A percentile compares a stretch with the other conserved stretches of the same genome.
These are phyloP conservation scores for Drosophila pallidifrons DNA, from an alignment of 1,140 invertebrate genomes.

Conservation along the genomic window DNA sequence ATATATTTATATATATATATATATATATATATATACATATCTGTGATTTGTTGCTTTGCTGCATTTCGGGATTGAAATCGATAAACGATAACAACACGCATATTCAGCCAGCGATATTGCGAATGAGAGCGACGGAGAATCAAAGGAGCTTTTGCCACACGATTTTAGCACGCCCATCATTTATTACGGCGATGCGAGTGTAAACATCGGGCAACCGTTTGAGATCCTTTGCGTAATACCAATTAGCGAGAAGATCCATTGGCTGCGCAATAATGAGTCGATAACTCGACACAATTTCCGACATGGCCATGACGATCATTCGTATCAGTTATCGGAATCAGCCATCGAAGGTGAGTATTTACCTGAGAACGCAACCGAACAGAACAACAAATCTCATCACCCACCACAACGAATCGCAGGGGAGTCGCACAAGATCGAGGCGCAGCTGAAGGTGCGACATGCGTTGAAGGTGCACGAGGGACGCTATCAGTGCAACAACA, in stretches of 20 bases:
- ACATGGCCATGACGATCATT: conserved; percentile 78
- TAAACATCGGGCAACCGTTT: conserved; percentile 79
- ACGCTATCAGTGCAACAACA: conserved; percentile 76
- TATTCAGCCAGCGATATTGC: conserved; percentile 44
- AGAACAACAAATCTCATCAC: conserved; percentile 15
- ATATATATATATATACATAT: conserved; percentile 27
- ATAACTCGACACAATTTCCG: conserved; percentile 81
- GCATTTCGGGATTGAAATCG: conserved; percentile 2
- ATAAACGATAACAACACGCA: neutral
- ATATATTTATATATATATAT: conserved; percentile 16
- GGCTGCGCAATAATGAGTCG: conserved; percentile 78
- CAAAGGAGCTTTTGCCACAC: conserved; percentile 54
- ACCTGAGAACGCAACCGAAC: neutral
- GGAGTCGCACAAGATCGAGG: conserved; percentile 83
- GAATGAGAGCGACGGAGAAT: conserved; percentile 55
- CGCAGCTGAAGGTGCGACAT: conserved; percentile 73
- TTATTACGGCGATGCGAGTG: conserved; percentile 77
- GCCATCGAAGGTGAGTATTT: conserved; percentile 81
- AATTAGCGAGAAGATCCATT: conserved; percentile 77
- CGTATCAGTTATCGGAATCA: conserved; percentile 68
- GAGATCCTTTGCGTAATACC: conserved; percentile 79
- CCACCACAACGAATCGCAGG: conserved; percentile 54
- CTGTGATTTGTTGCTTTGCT: conserved; percentile 29
- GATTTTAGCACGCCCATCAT: conserved; percentile 48
- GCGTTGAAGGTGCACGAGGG: conserved; percentile 81